Percentiles rank a stretch among this genome's conserved stretches.
These are phyloP conservation scores for Rhinatrema bivittatum DNA, from an alignment of 2,797 vertebrate species.

Conservation along the genomic window DNA sequence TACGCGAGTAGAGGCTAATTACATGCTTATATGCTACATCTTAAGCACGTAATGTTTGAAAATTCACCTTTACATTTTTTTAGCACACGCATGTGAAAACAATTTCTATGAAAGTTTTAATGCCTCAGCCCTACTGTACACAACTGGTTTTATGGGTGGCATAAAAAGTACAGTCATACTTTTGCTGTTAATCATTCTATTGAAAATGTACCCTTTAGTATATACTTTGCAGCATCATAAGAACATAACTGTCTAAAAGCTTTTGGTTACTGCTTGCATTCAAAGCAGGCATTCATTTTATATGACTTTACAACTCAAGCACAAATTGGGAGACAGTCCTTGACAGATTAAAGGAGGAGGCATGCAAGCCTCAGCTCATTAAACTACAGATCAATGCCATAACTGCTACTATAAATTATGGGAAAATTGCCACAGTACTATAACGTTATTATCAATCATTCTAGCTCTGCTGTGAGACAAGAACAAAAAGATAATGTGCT, in stretches of 20 bases:
- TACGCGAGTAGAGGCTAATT: no score
- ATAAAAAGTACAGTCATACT: no score
- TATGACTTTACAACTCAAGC: conserved; percentile 11
- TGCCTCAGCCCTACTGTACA: no score
- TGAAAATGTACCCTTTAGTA: no score
- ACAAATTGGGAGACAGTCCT: conserved; percentile 16
- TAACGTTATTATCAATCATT: conserved; percentile 40
- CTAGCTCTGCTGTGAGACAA: conserved; percentile 21
- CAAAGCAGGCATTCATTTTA: conserved; percentile 22
- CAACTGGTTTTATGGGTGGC: no score
- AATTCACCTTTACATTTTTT: no score
- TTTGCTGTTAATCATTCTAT: no score
- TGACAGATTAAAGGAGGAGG: conserved; percentile 25
- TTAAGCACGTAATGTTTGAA: no score
- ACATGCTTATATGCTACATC: no score
- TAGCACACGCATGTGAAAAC: no score
- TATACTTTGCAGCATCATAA: conserved; percentile 14
- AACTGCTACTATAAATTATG: conserved; percentile 29
- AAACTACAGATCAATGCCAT: conserved; percentile 37
- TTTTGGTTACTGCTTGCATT: conserved; percentile 19
- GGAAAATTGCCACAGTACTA: conserved; percentile 32
- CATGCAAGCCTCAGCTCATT: conserved; percentile 36
- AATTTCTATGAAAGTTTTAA: no score
- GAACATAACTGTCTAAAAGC: conserved; percentile 23
- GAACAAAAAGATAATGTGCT: conserved; percentile 15